Conservation (phyloP, 37 sponge, comb jelly and placozoan species). For the Crambe crambe region DNA sequence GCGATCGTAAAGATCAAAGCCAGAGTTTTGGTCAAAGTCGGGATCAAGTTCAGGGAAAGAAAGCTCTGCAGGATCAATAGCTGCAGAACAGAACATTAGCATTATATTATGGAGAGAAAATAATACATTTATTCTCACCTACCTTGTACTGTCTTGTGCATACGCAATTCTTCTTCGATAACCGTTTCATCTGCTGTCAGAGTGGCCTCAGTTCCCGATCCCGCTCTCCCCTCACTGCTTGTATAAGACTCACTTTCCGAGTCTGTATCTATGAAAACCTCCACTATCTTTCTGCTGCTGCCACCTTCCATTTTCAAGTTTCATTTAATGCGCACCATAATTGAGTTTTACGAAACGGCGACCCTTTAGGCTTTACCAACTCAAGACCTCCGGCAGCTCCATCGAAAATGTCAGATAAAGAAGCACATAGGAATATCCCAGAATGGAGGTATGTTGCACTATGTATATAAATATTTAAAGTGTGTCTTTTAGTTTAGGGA, state of each 20-base stretch:
- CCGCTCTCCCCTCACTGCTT: constrained; percentile 26
- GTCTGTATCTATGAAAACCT: constrained; percentile 45
- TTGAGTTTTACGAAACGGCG: too few relatives aligned
- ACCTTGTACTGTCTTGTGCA: too few relatives aligned
- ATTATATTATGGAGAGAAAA: too few relatives aligned
- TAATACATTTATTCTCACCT: too few relatives aligned
- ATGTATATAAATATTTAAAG: too few relatives aligned
- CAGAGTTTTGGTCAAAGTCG: neutral
- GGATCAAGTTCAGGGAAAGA: neutral
- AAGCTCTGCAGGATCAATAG: too few relatives aligned
- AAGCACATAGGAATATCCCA: neutral
- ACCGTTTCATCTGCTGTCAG: neutral
- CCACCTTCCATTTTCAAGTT: neutral
- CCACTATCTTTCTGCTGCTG: constrained; percentile 41
- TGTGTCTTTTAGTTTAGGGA: constrained; percentile 28
- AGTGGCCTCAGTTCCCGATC: neutral
- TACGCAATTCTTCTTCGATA: too few relatives aligned
- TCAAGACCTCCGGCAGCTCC: too few relatives aligned
- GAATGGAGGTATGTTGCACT: neutral
- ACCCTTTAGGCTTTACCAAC: too few relatives aligned
- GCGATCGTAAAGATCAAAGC: constrained; percentile 23
- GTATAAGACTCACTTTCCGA: constrained; percentile 22
- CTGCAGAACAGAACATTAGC: too few relatives aligned
- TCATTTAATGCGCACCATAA: neutral
- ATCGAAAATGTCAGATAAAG: too few relatives aligned